Conservation (phyloP, 2,888 invertebrate species). For the Eupithecia tripunctaria region DNA sequence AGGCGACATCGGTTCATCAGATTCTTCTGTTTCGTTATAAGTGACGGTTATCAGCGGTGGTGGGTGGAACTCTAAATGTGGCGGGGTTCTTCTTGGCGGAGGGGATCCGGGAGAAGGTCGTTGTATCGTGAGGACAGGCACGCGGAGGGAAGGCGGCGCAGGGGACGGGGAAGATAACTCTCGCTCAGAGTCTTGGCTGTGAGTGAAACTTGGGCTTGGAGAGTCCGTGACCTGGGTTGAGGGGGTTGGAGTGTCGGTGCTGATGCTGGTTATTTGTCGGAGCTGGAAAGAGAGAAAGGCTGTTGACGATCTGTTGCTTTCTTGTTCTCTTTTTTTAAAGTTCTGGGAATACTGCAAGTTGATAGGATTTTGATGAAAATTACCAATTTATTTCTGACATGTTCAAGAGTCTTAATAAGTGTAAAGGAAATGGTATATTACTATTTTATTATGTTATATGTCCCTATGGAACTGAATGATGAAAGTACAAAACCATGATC, state of each 20-base stretch:
- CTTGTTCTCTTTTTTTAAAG: neutral
- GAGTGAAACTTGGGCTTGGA: constrained; percentile 76
- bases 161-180: constrained; percentile 75
- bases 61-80: constrained; percentile 87
- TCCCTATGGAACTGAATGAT: neutral
- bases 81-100: constrained; percentile 85
- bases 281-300: constrained; percentile 71
- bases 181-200: constrained; percentile 77
- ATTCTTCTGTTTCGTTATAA: constrained; percentile 91
- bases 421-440: too few species aligned
- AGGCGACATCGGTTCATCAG: constrained; percentile 89
- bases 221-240: constrained; percentile 79
- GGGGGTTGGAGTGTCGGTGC: constrained; percentile 71
- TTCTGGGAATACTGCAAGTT: neutral
- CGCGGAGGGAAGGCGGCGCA: constrained; percentile 81
- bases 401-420: too few species aligned
- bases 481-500: neutral
- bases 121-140: constrained; percentile 87
- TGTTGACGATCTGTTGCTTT: neutral
- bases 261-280: constrained; percentile 75
- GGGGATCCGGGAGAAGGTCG: constrained; percentile 88
- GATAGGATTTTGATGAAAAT: neutral
- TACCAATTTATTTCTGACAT: too few species aligned
- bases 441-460: neutral
- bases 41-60: constrained; percentile 90